Conservation (phyloP, 1,140 invertebrate species). For the Mycetomoellerius zeteki region DNA sequence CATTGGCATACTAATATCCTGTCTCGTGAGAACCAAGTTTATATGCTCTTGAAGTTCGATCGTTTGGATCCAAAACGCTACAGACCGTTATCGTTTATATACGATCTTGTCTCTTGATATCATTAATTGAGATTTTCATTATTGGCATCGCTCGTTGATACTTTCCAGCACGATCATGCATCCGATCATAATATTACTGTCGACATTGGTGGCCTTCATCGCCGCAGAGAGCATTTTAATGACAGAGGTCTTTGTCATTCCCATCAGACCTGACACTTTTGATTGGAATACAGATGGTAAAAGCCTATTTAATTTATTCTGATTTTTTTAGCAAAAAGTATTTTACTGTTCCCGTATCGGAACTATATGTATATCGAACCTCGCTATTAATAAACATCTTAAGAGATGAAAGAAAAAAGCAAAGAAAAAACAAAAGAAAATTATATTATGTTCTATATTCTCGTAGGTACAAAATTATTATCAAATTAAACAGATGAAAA, state of each 20-base stretch:
- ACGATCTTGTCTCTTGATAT: background rate
- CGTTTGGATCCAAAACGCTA: background rate
- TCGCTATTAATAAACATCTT: background rate
- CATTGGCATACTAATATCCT: background rate
- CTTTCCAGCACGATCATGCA: conserved; percentile 67
- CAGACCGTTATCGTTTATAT: background rate
- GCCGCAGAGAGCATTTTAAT: conserved; percentile 83
- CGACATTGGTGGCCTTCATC: conserved; percentile 66
- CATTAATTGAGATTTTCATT: conserved; percentile 36
- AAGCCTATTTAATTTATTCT: conserved; percentile 1
- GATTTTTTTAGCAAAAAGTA: background rate
- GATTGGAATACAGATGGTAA: conserved; percentile 86
- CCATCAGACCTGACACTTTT: conserved; percentile 86
- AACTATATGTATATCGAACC: background rate
- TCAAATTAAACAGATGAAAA: background rate
- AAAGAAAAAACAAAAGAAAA: background rate
- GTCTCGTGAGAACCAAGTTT: background rate
- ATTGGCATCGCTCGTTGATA: conserved; percentile 30
- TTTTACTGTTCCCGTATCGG: background rate
- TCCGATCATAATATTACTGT: conserved; percentile 49
- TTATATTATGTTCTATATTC: background rate
- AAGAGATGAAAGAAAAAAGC: background rate
- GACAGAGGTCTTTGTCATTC: conserved; percentile 86
- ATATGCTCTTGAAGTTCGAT: background rate
- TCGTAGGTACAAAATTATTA: background rate